Evolutionary conservation across 2,797 vertebrate genomes (phyloP), one percentile per base, ranked within the genome.

Genomic region (Poecile montanus): DNA sequence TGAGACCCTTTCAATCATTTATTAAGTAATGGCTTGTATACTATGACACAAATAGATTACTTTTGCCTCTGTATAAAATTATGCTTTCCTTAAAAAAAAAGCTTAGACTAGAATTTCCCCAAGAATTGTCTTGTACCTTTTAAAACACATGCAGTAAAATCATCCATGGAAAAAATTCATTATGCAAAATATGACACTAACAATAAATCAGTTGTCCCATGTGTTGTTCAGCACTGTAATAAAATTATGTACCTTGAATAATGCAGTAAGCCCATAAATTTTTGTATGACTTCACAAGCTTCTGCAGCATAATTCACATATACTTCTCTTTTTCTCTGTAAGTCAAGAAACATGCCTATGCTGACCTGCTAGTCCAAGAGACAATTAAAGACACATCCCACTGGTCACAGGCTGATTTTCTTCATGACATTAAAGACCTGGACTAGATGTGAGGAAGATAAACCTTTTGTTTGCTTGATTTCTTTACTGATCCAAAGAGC

Each of bases 241-340:
- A 88, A 94, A 94, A 95, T 89, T 83, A 82, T 32, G 54, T 83
- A 91, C 45, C 53, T 91, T 93, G 84, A 89, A 85, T 93, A 91
- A 95, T 51, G 57, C n/a, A 95, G 78, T 38, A 87, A 91, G 42
- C 29, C 42, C 48, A 83, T 77, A 88, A 50, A 56, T 78, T 83
- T 72, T 73, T 61, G 17, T 60, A 44, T 56, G 29, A 60, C 42
- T 88, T 77, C 30, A 88, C 67, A 77, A 34, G 57, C 67, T 82
- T 77, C 74, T 82, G 51, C 47, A 89, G 78, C 1, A 0, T 71
- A 93, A 85, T 82, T 85, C 38, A 77, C 29, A 42, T 26, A 47
- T 3, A 47, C 11, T 79, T 74, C 61, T 82, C 25, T 71, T 63
- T 89, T 89, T 34, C 50, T 66, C 57, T 4, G 4, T 44, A 89